Base-by-base conservation (phyloP, 2,888 invertebrate species). In the Calameuta filiformis region DNA sequence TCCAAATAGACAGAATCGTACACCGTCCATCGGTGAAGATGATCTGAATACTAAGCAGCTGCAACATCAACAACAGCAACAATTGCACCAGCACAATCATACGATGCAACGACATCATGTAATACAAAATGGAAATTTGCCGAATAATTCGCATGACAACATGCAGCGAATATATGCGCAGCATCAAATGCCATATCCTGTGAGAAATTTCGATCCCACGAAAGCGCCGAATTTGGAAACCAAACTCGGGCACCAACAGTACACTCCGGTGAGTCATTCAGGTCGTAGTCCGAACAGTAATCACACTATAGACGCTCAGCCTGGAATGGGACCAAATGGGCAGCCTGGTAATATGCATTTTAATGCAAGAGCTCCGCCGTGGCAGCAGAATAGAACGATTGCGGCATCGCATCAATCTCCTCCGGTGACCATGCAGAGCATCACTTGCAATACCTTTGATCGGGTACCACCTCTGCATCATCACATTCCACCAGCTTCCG, bases 401-500 rank as follows among this genome's bases (percentile, higher is more conserved):
- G 78, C 82, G 23, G 77, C 84, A 34, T 79, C 85, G 33, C 81
- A 84, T 79, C 88, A 88, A 68, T 81, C 84, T 35, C 80, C 82
- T 33, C 84, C 83, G 15, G 84, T 84, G 71, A 80, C 86, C 11
- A 84, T 89, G 31, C 90, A 91, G 76, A 90, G 89, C 73, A 88
- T 89, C 31, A 92, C 91, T n/a, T 93, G 93, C 84, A 93, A 93
- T 68, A 93, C 93, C 86, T 95, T 94, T 85, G 94, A 96, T 80
- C 93, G 96, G 80, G 96, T 96, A 12, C 96, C 96, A 33, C 96
- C 96, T 0, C 90, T 96, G 73, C 95, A 95, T 82, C 95, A 95
- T 87, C 95, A 95, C 88, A 94, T 92, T 92, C 94, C 94, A 82
- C 93, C 93, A 73, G 90, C 93, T 9, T 90, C 92, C 11, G 90